Conservation (phyloP, 1,140 invertebrate genomes). For the Argopecten irradians region DNA sequence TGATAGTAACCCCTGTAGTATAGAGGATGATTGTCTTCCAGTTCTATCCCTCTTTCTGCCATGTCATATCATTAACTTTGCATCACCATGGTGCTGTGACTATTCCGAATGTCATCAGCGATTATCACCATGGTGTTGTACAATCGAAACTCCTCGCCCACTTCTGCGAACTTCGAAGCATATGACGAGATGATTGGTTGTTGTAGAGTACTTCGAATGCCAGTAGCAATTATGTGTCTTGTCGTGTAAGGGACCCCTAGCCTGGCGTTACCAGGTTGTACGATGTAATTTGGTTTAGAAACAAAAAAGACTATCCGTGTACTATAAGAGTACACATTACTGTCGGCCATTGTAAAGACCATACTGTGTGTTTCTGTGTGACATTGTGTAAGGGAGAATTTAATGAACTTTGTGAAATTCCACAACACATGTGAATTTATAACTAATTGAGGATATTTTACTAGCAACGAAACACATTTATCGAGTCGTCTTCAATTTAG, state of each 20-base stretch:
- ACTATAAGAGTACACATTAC: not conserved
- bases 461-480: not conserved
- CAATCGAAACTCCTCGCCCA: too few species aligned
- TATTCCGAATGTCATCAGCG: too few species aligned
- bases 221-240: not conserved
- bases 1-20: too few species aligned
- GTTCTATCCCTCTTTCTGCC: too few species aligned
- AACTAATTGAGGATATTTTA: not conserved
- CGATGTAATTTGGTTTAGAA: not conserved
- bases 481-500: too few species aligned
- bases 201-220: too few species aligned
- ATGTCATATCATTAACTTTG: too few species aligned
- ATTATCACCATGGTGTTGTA: too few species aligned
- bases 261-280: not conserved
- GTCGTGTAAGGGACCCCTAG: not conserved
- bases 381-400: not conserved
- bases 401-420: not conserved
- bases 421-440: not conserved
- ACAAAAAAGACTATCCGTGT: not conserved
- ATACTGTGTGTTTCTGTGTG: not conserved
- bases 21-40: too few species aligned
- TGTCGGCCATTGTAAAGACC: not conserved
- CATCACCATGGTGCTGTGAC: too few species aligned
- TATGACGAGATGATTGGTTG: too few species aligned
- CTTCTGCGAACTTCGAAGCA: too few species aligned